These are phyloP conservation scores for Bombylius major DNA, from an alignment of 2,888 invertebrate genomes.

Conservation along the genomic window DNA sequence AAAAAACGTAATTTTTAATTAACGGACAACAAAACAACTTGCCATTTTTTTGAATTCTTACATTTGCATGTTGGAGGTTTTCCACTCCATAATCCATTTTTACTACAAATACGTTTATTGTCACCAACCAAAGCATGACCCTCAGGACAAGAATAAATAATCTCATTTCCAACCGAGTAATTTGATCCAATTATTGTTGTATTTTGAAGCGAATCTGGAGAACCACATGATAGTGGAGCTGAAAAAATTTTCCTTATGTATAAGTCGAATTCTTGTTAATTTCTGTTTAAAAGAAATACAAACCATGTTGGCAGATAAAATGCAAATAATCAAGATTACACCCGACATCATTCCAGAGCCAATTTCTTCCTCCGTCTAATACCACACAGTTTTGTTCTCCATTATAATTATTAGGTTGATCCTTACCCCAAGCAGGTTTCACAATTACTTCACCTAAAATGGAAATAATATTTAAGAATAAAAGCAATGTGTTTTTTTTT, in stretches of 20 bases:
- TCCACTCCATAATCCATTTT: slow-evolving; percentile 74
- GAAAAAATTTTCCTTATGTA: slow-evolving; percentile 18
- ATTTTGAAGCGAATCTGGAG: slow-evolving; percentile 72
- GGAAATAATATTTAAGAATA: neutral
- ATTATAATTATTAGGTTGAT: slow-evolving; percentile 91
- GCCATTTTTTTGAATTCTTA: slow-evolving; percentile 36
- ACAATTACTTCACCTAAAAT: slow-evolving; percentile 58
- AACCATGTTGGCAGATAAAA: slow-evolving; percentile 86
- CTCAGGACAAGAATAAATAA: slow-evolving; percentile 66
- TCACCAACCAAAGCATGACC: slow-evolving; percentile 70
- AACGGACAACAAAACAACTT: neutral
- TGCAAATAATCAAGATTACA: slow-evolving; percentile 86
- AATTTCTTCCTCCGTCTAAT: slow-evolving; percentile 75
- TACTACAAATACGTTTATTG: slow-evolving; percentile 52
- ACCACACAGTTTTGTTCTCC: slow-evolving; percentile 93
- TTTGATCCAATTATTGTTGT: slow-evolving; percentile 64
- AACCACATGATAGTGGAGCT: slow-evolving; percentile 79
- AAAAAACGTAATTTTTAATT: neutral
- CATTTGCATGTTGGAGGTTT: slow-evolving; percentile 75
- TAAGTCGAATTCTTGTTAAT: neutral
- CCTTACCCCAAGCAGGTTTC: slow-evolving; percentile 80
- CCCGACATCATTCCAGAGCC: slow-evolving; percentile 92
- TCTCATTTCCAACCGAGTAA: slow-evolving; percentile 54
- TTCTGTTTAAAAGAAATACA: neutral
- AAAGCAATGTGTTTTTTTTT: too few relatives aligned